Base-by-base conservation (phyloP, 2,888 invertebrate species). In the Timema cristinae region DNA sequence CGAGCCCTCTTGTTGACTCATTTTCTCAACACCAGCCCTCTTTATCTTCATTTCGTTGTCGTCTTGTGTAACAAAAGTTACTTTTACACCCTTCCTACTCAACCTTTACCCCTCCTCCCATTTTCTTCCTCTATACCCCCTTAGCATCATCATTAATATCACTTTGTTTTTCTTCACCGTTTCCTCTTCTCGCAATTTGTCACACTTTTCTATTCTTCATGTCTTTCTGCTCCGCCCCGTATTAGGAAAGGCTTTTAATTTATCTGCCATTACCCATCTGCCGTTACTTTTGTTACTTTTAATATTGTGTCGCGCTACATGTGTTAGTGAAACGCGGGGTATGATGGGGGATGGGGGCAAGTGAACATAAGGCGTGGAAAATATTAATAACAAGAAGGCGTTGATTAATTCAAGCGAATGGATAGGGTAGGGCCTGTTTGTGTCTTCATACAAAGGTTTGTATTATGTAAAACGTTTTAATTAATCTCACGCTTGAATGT, bases 121-220 rank as follows among this genome's bases (percentile, higher is more conserved):
- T 50, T 47, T n/a, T 49, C 32, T 32, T 49, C 69, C 16, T 59
- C 59, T 47, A 48, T 15, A 47, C 47, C 15, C 52, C 68, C 72
- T 52, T 68, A 32, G 73, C 75, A 73, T 73, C 75, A 73, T 75
- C 75, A 75, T 75, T 75, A 75, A 75, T 75, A 75, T 75, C 75
- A 75, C 75, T 75, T 75, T 73, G 72, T 73, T 63, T 32, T 73
- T 74, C 70, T 69, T 73, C 70, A 48, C 63, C 10, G 71, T 54
- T 74, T 32, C 32, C 72, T 75, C 72, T 72, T 72, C 73, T 67
- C 68, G 71, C 73, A 75, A 75, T 75, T 75, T 75, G 75, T 75
- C 75, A 75, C 73, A 70, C 71, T 72, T 72, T 72, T 73, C 73
- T 71, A 67, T 70, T 63, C 63, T 8, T 10, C 47, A 48, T 47